Evolutionary conservation across 2,888 invertebrate genomes (phyloP), one percentile per base, ranked within the genome.

Genomic region (Erebia ligea): DNA sequence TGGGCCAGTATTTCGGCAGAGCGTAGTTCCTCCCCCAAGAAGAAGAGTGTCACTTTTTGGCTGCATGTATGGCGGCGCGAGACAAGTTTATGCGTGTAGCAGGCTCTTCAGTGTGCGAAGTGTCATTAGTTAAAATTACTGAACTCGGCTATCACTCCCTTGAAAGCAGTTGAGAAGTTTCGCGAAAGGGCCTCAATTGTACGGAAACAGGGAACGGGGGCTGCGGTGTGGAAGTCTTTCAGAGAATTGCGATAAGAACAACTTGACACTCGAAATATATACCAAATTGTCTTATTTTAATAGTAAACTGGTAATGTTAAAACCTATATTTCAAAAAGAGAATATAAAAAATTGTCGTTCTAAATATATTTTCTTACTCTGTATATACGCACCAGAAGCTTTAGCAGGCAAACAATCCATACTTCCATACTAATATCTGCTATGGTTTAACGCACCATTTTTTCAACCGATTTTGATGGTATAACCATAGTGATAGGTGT

Each of bases 101-200:
- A 62, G 62, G 54, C 76, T 80, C 63, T 68, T 68, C 76, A 77
- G 80, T 77, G 75, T 78, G 82, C 83, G 77, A 85, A 86, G 84
- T 83, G 87, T 87, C 90, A 90, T 92, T 91, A 90, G 88, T 89
- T 89, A 88, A 89, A 91, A 91, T 91, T 89, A 92, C 89, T 82
- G 80, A 86, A 88, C 87, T 87, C 75, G 76, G 82, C 81, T 84
- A 91, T 91, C 86, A 88, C 86, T 90, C 91, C 91, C 91, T 77
- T 78, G 90, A 86, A 84, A 80, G 87, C 85, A 87, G 89, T 91
- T 89, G 87, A 84, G 86, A 82, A 91, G 84, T 91, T 90, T 80
- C 62, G 78, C 80, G 81, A 80, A 86, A 86, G 86, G 86, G 85
- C 61, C 62, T 67, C 59, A 65, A 72, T 69, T 73, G 67, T 70